phyloP scores from a whole-genome alignment of 2,797 vertebrate species.

The Muscicapa striata region DNA sequence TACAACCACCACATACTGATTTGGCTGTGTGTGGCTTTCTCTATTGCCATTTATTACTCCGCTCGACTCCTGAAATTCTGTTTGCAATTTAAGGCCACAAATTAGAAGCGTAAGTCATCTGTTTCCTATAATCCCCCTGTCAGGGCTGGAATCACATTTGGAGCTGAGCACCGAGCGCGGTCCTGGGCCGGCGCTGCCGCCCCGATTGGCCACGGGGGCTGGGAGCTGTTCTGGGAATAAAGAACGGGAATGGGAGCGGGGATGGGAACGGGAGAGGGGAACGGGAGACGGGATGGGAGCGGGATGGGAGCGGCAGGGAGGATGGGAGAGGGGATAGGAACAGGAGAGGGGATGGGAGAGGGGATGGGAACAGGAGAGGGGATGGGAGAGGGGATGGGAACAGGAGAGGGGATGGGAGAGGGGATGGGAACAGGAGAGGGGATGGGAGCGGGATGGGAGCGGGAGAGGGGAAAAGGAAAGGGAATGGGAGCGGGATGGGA shows the following conservation, averaged over 20 bases:
- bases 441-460: too few relatives aligned
- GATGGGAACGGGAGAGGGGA: neutral
- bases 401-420: too few relatives aligned
- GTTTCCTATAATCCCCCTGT: slow-evolving; percentile 98
- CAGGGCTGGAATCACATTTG: slow-evolving; percentile 89
- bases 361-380: too few relatives aligned
- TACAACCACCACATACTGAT: slow-evolving; percentile 86
- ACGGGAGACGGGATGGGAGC: neutral
- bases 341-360: neutral
- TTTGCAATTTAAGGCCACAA: slow-evolving; percentile 99
- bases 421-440: too few relatives aligned
- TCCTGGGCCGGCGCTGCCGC: slow-evolving; percentile 75
- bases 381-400: neutral
- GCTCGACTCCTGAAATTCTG: slow-evolving; percentile 96
- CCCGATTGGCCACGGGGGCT: slow-evolving; percentile 77
- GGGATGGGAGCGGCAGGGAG: neutral
- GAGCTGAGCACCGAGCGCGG: slow-evolving; percentile 80
- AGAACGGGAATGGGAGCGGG: slow-evolving; percentile 32
- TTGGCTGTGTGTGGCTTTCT: slow-evolving; percentile 87
- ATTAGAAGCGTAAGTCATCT: slow-evolving; percentile 99
- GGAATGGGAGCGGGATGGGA: neutral
- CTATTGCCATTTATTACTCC: slow-evolving; percentile 90
- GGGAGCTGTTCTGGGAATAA: slow-evolving; percentile 72
- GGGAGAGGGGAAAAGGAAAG: neutral
- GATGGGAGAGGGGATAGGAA: too few relatives aligned